Conservation (phyloP, 1,140 invertebrate genomes). For the Ceratina australensis region DNA sequence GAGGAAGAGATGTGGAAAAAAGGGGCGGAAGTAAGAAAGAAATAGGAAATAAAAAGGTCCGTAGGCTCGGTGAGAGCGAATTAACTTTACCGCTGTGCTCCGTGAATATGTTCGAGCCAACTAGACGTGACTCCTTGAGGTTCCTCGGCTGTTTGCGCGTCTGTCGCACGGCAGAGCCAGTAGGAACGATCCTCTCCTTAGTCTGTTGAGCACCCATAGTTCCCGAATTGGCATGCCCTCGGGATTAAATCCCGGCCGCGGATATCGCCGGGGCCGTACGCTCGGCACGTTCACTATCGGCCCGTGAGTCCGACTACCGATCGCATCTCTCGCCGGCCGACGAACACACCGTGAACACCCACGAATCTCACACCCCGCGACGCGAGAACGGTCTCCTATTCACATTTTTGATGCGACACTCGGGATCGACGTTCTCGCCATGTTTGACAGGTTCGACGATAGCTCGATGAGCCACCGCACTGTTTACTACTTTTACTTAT, state of each 20-base stretch:
- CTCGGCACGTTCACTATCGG: conserved; percentile 46
- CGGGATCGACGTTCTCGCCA: conserved; percentile 46
- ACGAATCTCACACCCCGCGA: conserved; percentile 41
- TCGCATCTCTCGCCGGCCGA: conserved; percentile 48
- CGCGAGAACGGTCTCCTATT: conserved; percentile 41
- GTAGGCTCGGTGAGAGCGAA: conserved; percentile 32
- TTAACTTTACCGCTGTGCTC: conserved; percentile 94
- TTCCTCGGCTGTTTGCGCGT: conserved; percentile 85
- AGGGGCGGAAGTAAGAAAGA: conserved; percentile 39
- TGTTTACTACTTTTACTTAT: conserved; percentile 52
- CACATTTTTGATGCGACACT: conserved; percentile 46
- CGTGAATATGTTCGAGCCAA: conserved; percentile 93
- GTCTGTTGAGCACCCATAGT: conserved; percentile 93
- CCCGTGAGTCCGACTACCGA: conserved; percentile 33
- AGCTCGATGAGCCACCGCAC: conserved; percentile 45
- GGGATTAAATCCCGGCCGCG: conserved; percentile 48
- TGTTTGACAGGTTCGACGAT: conserved; percentile 49
- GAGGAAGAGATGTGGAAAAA: conserved; percentile 42
- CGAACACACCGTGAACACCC: conserved; percentile 40
- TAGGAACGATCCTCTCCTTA: conserved; percentile 87
- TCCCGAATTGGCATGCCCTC: conserved; percentile 74
- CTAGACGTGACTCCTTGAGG: conserved; percentile 88
- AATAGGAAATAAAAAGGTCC: conserved; percentile 37
- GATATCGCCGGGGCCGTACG: conserved; percentile 44
- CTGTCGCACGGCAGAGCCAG: conserved; percentile 84